Conservation (phyloP, 1,140 invertebrate genomes). For the Ceratoteleas bidentatus region DNA sequence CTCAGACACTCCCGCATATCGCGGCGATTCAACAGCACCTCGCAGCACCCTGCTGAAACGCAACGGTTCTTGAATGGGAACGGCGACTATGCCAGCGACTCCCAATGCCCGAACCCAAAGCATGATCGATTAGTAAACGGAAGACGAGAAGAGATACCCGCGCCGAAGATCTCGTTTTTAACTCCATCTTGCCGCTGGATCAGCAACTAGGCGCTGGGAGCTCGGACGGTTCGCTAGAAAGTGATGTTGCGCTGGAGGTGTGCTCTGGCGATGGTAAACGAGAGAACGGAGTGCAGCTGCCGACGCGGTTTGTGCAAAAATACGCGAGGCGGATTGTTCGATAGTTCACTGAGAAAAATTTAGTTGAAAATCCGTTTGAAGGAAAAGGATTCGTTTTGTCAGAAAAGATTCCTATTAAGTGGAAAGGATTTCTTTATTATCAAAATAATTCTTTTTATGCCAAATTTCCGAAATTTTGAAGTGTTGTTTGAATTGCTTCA, state of each 20-base stretch:
- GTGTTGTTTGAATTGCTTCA: too few relatives aligned
- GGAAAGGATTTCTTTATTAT: too few relatives aligned
- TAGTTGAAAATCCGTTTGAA: too few relatives aligned
- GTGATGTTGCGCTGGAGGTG: constrained; percentile 11
- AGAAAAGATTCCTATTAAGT: too few relatives aligned
- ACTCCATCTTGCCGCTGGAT: constrained; percentile 57
- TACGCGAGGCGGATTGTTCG: too few relatives aligned
- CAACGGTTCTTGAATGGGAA: constrained; percentile 56
- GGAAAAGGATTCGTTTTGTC: too few relatives aligned
- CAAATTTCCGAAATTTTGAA: too few relatives aligned
- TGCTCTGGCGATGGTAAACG: constrained; percentile 4
- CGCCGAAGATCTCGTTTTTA: constrained; percentile 53
- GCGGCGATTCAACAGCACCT: constrained; percentile 31
- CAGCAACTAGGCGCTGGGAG: not conserved
- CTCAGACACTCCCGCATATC: constrained; percentile 66
- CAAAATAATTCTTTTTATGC: too few relatives aligned
- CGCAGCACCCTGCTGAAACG: constrained; percentile 32
- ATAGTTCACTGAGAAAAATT: too few relatives aligned
- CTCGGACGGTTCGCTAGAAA: constrained; percentile 32
- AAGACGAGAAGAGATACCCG: constrained; percentile 63
- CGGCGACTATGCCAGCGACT: constrained; percentile 66
- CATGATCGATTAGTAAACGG: constrained; percentile 78
- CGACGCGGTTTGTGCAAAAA: too few relatives aligned
- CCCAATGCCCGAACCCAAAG: constrained; percentile 62
- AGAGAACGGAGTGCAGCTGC: not conserved